A percentile compares a stretch with the other conserved stretches of the same genome.
Evolutionary conservation across 2,888 invertebrate genomes (phyloP).

Genomic region (Heliconius sara): DNA sequence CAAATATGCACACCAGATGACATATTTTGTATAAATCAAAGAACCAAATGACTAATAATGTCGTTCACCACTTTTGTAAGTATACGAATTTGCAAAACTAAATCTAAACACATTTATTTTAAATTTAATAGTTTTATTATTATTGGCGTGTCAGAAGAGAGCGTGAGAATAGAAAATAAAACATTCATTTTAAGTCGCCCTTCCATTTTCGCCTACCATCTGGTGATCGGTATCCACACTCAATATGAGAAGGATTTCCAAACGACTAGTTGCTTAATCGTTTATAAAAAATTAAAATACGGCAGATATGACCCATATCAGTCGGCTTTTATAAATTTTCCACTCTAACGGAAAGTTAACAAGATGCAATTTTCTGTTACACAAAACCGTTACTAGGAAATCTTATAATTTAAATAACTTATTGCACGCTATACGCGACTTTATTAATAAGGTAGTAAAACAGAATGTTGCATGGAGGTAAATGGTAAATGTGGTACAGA

Average conservation of each 20-base stretch:
- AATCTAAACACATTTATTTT: neutral
- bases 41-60: neutral
- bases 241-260: constrained; percentile 54
- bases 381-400: constrained; percentile 52
- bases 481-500: constrained; percentile 64
- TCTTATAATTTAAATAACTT: constrained; percentile 50
- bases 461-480: constrained; percentile 66
- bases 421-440: constrained; percentile 64
- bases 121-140: constrained; percentile 6
- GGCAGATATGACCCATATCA: constrained; percentile 57
- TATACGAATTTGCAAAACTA: neutral
- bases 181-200: neutral
- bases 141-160: neutral
- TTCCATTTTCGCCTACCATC: constrained; percentile 14
- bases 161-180: constrained; percentile 7
- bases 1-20: neutral
- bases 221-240: constrained; percentile 41
- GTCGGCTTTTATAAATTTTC: constrained; percentile 52
- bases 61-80: neutral
- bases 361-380: constrained; percentile 53
- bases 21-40: neutral
- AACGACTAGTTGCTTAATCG: constrained; percentile 56
- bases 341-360: constrained; percentile 54
- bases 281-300: constrained; percentile 59
- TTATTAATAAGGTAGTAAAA: constrained; percentile 71